A percentile compares a stretch with the other conserved stretches of the same genome.
Conservation (phyloP, 2,797 vertebrate species). For the Leucoraja ocellata region DNA sequence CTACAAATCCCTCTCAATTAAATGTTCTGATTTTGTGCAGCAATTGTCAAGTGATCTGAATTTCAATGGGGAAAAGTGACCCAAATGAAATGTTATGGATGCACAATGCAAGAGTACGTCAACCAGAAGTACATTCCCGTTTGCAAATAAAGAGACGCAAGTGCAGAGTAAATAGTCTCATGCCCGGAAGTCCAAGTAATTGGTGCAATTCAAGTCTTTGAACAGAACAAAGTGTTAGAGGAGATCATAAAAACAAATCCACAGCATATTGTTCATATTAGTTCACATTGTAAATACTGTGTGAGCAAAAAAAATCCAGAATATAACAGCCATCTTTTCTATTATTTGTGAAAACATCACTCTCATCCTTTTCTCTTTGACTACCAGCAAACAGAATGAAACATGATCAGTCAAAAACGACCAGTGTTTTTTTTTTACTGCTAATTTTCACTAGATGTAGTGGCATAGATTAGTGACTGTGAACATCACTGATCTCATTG, state of each 20-base stretch:
- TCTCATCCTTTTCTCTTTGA: neutral
- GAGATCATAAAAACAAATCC: neutral
- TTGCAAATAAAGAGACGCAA: neutral
- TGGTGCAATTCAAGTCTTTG: neutral
- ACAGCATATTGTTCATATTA: neutral
- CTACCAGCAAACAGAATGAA: neutral
- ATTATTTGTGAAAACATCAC: too few relatives aligned
- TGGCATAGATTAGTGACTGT: neutral
- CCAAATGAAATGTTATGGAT: neutral
- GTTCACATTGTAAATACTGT: neutral
- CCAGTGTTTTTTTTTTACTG: neutral
- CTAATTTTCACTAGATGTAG: neutral
- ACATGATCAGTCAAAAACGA: neutral
- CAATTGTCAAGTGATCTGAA: conserved; percentile 11
- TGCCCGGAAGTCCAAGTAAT: neutral
- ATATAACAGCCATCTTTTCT: neutral
- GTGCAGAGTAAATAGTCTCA: neutral
- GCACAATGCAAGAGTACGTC: neutral
- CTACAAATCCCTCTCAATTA: neutral
- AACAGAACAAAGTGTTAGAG: neutral
- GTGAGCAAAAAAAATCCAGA: neutral
- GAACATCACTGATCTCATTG: neutral
- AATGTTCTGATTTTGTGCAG: neutral
- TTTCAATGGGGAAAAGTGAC: neutral
- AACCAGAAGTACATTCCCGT: neutral